A percentile compares a stretch with the other conserved stretches of the same genome.
Conservation (phyloP, 2,888 invertebrate species). For the Anoplius nigerrimus region DNA sequence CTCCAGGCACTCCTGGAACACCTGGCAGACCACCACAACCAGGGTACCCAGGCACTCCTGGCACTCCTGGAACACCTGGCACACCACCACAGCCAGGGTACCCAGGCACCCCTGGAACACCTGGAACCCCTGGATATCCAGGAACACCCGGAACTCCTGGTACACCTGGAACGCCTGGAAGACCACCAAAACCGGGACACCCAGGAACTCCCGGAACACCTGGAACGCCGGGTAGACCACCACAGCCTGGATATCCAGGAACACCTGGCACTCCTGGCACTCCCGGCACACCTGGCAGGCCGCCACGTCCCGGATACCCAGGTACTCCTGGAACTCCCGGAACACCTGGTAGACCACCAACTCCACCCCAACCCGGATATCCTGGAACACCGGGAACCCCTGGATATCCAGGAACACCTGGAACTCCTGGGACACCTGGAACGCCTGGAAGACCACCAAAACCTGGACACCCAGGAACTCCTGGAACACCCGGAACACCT, state of each 20-base stretch:
- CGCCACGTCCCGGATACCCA: slow-evolving; percentile 35
- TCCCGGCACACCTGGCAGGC: slow-evolving; percentile 37
- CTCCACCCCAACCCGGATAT: slow-evolving; percentile 49
- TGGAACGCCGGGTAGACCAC: slow-evolving; percentile 44
- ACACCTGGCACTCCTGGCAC: slow-evolving; percentile 40
- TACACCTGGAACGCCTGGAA: slow-evolving; percentile 27
- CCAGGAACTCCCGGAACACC: slow-evolving; percentile 43
- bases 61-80: slow-evolving; percentile 51
- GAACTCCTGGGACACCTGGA: slow-evolving; percentile 20
- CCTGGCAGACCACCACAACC: background rate
- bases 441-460: slow-evolving; percentile 26
- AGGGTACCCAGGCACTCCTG: slow-evolving; percentile 35
- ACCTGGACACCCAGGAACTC: slow-evolving; percentile 45
- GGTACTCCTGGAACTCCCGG: slow-evolving; percentile 17
- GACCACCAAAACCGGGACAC: slow-evolving; percentile 41
- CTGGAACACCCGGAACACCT: slow-evolving; percentile 35
- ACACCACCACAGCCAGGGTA: slow-evolving; percentile 44
- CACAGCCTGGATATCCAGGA: slow-evolving; percentile 51
- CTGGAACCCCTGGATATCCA: slow-evolving; percentile 62
- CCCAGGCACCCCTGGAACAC: slow-evolving; percentile 65
- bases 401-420: slow-evolving; percentile 54
- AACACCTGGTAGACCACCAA: slow-evolving; percentile 21
- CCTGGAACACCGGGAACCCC: slow-evolving; percentile 44
- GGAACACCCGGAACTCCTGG: slow-evolving; percentile 53
- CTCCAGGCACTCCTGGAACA: slow-evolving; percentile 41